phyloP scores from a whole-genome alignment of 2,797 vertebrate genomes.

The Channa striata region DNA sequence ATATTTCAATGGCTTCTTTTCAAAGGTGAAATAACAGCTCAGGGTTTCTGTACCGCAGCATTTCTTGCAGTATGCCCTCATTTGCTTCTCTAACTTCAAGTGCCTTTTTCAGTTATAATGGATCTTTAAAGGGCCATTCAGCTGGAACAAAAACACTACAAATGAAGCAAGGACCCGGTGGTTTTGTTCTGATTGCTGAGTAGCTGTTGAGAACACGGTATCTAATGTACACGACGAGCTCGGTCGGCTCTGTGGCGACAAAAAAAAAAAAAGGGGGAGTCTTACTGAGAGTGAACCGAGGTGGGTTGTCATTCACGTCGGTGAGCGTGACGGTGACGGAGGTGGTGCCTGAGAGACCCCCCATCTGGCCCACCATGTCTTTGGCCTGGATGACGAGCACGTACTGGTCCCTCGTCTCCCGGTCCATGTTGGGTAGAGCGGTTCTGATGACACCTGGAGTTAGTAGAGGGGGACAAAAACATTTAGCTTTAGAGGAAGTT shows the following conservation, averaged over 20 bases:
- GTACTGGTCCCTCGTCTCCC: constrained; percentile 96
- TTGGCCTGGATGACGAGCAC: constrained; percentile 97
- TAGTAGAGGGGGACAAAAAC: background rate
- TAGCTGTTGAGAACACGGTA: constrained; percentile 25
- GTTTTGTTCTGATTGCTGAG: constrained; percentile 48
- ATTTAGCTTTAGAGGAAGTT: too few relatives aligned
- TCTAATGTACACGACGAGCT: constrained; percentile 1
- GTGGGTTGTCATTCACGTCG: constrained; percentile 97
- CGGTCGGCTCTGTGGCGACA: constrained; percentile 19
- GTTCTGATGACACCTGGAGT: constrained; percentile 93
- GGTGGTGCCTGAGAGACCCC: constrained; percentile 95
- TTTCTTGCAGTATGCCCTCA: constrained; percentile 19
- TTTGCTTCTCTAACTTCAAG: constrained; percentile 45
- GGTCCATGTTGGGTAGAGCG: constrained; percentile 97
- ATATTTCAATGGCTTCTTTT: constrained; percentile 27
- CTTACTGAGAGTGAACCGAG: constrained; percentile 94
- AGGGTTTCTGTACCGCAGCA: background rate
- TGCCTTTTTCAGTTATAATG: constrained; percentile 34
- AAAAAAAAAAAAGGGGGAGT: constrained; percentile 17
- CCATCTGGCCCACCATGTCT: constrained; percentile 98
- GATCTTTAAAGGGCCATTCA: constrained; percentile 36
- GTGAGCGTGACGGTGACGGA: constrained; percentile 95
- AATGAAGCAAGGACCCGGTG: constrained; percentile 5
- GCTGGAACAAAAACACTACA: constrained; percentile 17
- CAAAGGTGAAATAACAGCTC: constrained; percentile 5